These are phyloP conservation scores for Haemorhous mexicanus DNA, from an alignment of 2,113 vertebrate species.

Conservation along the genomic window DNA sequence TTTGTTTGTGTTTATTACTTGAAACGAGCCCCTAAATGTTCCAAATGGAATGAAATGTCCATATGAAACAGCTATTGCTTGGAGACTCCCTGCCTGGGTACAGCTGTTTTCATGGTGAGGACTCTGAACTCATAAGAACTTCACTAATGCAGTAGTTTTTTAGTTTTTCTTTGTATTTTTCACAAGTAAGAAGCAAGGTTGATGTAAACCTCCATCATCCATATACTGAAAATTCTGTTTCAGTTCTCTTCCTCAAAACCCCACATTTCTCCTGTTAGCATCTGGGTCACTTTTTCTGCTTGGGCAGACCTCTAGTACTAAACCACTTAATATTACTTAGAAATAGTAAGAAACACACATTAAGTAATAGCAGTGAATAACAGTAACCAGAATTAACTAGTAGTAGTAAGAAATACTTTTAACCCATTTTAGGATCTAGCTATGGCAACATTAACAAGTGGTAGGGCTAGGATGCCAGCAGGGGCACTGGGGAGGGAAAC, in stretches of 20 bases:
- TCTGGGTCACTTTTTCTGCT: not conserved
- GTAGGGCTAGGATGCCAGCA: not conserved
- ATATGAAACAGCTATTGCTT: not conserved
- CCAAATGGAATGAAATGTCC: not conserved
- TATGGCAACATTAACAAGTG: not conserved
- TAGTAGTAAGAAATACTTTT: not conserved
- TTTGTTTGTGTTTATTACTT: not conserved
- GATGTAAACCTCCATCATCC: not conserved
- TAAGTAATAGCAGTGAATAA: not conserved
- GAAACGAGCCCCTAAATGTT: not conserved
- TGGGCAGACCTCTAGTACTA: not conserved
- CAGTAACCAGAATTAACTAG: not conserved
- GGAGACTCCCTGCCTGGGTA: not conserved
- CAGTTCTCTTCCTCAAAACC: not conserved
- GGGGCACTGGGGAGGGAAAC: not conserved
- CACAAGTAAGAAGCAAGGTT: not conserved
- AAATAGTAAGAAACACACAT: not conserved
- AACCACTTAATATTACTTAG: not conserved
- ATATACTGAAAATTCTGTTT: not conserved
- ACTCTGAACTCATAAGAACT: not conserved
- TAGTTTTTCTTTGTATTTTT: not conserved
- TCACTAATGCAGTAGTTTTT: not conserved
- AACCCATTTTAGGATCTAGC: not conserved
- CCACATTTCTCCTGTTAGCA: not conserved
- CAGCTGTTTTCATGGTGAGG: not conserved